A percentile compares a stretch with the other conserved stretches of the same genome.
These are phyloP conservation scores for Melopsittacus undulatus DNA, from an alignment of 2,797 vertebrate species.

Conservation along the genomic window DNA sequence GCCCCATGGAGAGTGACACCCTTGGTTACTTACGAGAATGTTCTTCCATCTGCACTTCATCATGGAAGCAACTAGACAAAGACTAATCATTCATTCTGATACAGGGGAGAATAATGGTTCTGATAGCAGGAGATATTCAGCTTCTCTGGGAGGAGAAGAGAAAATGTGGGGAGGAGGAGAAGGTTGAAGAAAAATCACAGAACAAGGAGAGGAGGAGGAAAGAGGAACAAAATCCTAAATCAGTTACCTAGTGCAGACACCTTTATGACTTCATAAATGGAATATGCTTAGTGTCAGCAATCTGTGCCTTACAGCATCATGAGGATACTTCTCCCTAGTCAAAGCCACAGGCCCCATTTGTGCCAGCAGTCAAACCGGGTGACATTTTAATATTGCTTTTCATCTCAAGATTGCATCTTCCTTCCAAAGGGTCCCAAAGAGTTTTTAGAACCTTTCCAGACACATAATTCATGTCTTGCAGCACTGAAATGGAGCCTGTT, in stretches of 20 bases:
- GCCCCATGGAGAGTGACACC: not conserved
- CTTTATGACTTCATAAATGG: slow-evolving; percentile 59
- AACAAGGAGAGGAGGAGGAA: not conserved
- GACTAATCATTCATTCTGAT: slow-evolving; percentile 45
- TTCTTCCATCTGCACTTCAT: slow-evolving; percentile 51
- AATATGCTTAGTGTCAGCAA: slow-evolving; percentile 48
- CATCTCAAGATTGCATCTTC: slow-evolving; percentile 29
- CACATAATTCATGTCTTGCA: not conserved
- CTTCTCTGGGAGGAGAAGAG: slow-evolving; percentile 3
- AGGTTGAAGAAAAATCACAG: slow-evolving; percentile 8
- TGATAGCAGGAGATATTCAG: not conserved
- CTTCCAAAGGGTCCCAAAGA: slow-evolving; percentile 23
- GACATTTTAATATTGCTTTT: slow-evolving; percentile 57
- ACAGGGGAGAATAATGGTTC: not conserved
- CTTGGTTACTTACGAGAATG: slow-evolving; percentile 16
- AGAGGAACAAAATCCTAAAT: slow-evolving; percentile 47
- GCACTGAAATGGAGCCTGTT: not conserved
- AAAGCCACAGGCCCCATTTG: not conserved
- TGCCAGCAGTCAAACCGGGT: not conserved
- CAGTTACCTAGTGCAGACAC: slow-evolving; percentile 27
- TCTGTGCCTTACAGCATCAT: not conserved
- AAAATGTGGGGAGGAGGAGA: not conserved
- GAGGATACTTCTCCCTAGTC: not conserved
- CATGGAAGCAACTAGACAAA: slow-evolving; percentile 42
- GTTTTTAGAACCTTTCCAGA: slow-evolving; percentile 34